Conservation (phyloP, 64 coral and sea anemone genomes). For the Stichodactyla mertensii region DNA sequence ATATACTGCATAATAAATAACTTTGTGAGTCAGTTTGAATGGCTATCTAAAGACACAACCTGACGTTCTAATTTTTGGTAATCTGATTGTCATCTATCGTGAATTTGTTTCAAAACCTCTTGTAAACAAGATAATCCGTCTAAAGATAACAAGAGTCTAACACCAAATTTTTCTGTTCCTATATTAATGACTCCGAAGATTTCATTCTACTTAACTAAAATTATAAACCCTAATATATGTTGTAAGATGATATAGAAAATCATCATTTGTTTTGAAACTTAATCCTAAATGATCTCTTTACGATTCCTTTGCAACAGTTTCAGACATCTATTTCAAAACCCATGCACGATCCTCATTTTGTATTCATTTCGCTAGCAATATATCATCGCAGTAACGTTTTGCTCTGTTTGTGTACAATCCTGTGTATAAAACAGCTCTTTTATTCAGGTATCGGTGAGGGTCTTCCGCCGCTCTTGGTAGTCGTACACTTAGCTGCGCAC, state of each 20-base stretch:
- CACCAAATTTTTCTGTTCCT: background rate
- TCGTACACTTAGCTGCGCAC: background rate
- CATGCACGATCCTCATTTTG: background rate
- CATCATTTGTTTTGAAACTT: background rate
- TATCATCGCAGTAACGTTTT: background rate
- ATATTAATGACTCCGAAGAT: background rate
- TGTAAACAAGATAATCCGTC: background rate
- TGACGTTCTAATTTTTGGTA: background rate
- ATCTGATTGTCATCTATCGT: background rate
- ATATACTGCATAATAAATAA: too few relatives aligned
- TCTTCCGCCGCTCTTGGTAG: background rate
- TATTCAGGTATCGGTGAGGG: slow-evolving; percentile 52
- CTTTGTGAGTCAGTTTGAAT: too few relatives aligned
- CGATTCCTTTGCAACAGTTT: background rate
- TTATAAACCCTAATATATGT: background rate
- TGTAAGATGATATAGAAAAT: background rate
- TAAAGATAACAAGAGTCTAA: background rate
- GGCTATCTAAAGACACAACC: background rate
- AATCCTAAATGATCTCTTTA: background rate
- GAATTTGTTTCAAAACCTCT: background rate
- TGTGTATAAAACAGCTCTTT: background rate
- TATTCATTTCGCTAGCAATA: background rate
- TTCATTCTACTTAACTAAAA: background rate
- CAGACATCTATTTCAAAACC: background rate
- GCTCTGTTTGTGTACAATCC: background rate